Conservation (phyloP, 2,113 vertebrate genomes). For the Cheilinus undulatus region DNA sequence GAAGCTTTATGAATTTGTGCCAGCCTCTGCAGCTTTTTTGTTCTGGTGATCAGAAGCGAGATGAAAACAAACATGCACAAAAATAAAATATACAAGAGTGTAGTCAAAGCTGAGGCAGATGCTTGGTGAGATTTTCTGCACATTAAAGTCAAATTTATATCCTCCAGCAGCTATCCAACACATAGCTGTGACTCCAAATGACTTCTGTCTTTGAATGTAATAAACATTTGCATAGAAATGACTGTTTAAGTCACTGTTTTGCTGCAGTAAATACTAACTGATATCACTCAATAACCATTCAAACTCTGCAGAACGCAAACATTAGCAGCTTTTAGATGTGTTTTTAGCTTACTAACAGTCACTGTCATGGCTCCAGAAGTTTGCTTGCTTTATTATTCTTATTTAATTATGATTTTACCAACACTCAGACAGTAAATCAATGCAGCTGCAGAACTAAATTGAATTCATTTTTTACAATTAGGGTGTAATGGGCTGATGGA, state of each 20-base stretch:
- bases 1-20: slow-evolving; percentile 44
- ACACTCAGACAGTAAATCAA: not conserved
- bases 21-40: slow-evolving; percentile 49
- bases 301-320: slow-evolving; percentile 2
- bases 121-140: not conserved
- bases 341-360: not conserved
- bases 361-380: not conserved
- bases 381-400: not conserved
- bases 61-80: slow-evolving; percentile 19
- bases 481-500: not conserved
- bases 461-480: not conserved
- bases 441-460: not conserved
- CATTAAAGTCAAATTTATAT: not conserved
- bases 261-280: slow-evolving; percentile 3
- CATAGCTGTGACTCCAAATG: slow-evolving; percentile 23
- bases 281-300: slow-evolving; percentile 26
- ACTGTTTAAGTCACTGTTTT: slow-evolving; percentile 1
- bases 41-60: slow-evolving; percentile 30
- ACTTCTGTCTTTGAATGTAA: slow-evolving; percentile 11
- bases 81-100: slow-evolving; percentile 9
- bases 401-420: not conserved
- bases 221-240: slow-evolving; percentile 39
- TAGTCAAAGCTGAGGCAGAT: not conserved
- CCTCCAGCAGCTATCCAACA: not conserved
- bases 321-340: slow-evolving; percentile 14